A percentile compares a stretch with the other conserved stretches of the same genome.
phyloP scores from a whole-genome alignment of 2,113 vertebrate species.

The Lates calcarifer region DNA sequence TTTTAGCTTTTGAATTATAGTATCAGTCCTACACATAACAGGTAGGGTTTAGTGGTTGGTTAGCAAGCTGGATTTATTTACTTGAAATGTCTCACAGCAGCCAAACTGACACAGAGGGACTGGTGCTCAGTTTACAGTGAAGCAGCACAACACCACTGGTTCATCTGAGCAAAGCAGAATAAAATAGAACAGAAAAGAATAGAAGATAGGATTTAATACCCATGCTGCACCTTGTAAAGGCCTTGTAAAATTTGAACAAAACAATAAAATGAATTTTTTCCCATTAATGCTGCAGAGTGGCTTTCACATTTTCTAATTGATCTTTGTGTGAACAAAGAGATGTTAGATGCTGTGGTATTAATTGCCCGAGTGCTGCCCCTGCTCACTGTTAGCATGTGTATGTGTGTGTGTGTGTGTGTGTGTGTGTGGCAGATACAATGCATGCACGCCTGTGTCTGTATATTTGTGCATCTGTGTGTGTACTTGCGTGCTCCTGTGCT shows the following conservation, averaged over 20 bases:
- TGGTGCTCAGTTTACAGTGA: conserved; percentile 27
- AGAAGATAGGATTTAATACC: conserved; percentile 40
- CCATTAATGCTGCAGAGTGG: conserved; percentile 26
- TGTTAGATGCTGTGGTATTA: conserved; percentile 42
- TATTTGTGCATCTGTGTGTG: conserved; percentile 73
- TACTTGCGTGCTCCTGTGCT: conserved; percentile 60
- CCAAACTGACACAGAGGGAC: conserved; percentile 35
- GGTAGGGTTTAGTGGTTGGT: conserved; percentile 66
- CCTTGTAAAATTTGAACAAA: conserved; percentile 50
- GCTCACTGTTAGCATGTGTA: background rate
- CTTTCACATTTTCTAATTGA: conserved; percentile 62
- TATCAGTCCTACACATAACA: conserved; percentile 64
- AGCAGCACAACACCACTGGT: conserved; percentile 28
- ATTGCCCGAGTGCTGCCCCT: conserved; percentile 35
- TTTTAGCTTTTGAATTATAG: conserved; percentile 65
- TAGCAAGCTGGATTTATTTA: conserved; percentile 71
- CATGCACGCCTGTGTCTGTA: conserved; percentile 39
- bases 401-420: conserved; percentile 13
- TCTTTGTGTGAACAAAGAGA: conserved; percentile 45
- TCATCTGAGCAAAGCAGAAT: conserved; percentile 14
- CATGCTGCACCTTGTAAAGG: background rate
- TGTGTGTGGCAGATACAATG: conserved; percentile 6
- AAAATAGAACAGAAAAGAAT: conserved; percentile 38
- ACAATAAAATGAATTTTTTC: conserved; percentile 63
- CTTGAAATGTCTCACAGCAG: conserved; percentile 58